Percentiles rank a stretch among this genome's conserved stretches.
Conservation (phyloP, 2,113 vertebrate species). For the Datnioides undecimradiatus region DNA sequence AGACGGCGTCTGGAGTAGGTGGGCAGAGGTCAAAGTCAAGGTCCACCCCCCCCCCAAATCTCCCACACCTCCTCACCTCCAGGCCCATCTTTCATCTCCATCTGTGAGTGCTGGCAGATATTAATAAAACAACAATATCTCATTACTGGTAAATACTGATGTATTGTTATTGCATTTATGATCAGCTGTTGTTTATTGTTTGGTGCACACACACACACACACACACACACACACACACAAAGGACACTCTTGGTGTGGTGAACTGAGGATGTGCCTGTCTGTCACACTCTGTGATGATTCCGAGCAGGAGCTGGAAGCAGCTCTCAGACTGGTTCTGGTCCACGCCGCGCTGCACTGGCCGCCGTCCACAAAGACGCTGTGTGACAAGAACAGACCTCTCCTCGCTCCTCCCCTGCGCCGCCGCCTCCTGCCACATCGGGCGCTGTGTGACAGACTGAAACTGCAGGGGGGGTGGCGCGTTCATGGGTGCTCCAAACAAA, state of each 20-base stretch:
- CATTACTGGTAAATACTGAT: background rate
- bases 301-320: background rate
- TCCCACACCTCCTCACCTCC: constrained; percentile 26
- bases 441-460: background rate
- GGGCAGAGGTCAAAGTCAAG: constrained; percentile 50
- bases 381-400: background rate
- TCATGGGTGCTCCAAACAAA: constrained; percentile 33
- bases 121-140: too few species aligned
- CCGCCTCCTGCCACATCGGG: background rate
- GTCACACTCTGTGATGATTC: background rate
- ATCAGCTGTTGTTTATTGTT: background rate
- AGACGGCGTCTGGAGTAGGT: constrained; percentile 16
- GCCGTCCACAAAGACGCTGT: background rate
- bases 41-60: too few species aligned
- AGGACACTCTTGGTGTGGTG: background rate
- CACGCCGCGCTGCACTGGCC: too few species aligned
- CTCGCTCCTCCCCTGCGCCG: background rate
- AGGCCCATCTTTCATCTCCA: background rate
- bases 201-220: background rate
- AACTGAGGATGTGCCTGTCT: background rate
- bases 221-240: background rate
- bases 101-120: too few species aligned
- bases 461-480: background rate
- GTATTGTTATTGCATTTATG: background rate
- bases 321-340: background rate